These are phyloP conservation scores for Chionomys nivalis DNA, from an alignment of 2,113 vertebrate genomes.

Conservation along the genomic window DNA sequence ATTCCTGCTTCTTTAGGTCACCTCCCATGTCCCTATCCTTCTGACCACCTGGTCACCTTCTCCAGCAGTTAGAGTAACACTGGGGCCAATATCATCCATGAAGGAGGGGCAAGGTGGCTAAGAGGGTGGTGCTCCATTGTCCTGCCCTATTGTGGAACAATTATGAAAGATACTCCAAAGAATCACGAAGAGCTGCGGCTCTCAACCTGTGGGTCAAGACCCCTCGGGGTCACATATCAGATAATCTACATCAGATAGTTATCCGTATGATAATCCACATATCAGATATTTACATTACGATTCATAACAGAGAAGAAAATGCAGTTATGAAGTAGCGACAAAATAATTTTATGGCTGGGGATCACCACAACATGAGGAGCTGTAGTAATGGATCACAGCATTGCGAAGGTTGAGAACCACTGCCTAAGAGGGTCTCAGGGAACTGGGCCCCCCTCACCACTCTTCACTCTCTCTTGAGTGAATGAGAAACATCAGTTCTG, in stretches of 20 bases:
- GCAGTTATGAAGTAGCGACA: not conserved
- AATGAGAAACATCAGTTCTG: not conserved
- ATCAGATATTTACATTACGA: not conserved
- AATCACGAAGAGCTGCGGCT: not conserved
- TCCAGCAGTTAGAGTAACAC: not conserved
- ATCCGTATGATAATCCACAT: too few relatives aligned
- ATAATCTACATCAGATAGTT: not conserved
- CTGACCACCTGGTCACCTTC: not conserved
- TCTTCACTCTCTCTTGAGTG: too few relatives aligned
- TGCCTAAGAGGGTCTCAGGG: not conserved
- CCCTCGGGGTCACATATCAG: not conserved
- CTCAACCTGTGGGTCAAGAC: not conserved
- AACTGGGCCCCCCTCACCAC: not conserved
- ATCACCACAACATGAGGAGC: not conserved
- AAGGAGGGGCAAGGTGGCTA: not conserved
- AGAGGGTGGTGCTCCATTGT: not conserved
- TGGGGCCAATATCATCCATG: not conserved
- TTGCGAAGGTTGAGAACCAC: not conserved
- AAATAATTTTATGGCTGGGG: not conserved
- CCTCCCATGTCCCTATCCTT: not conserved
- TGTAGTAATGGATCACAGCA: not conserved
- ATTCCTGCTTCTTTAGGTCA: not conserved
- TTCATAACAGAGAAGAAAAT: not conserved
- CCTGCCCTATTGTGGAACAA: not conserved
- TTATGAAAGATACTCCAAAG: not conserved